phyloP scores from a whole-genome alignment of 2,888 invertebrate genomes.

The Diarsia dahlii region DNA sequence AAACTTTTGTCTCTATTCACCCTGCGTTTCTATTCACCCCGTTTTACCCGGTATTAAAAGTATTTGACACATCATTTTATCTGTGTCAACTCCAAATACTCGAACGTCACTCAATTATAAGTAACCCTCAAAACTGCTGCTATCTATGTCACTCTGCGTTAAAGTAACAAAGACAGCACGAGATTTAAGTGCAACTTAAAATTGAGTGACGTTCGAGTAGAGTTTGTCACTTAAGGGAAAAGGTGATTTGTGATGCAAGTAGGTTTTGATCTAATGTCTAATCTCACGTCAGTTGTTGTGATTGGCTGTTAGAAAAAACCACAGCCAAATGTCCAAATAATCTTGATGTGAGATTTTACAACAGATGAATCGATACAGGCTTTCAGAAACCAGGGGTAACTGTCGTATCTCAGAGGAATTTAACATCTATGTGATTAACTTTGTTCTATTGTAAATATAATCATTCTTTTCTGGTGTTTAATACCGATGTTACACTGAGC shows the following conservation, averaged over 20 bases:
- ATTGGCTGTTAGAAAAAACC: background rate
- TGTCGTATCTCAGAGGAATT: slow-evolving; percentile 71
- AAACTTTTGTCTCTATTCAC: no score
- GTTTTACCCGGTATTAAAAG: background rate
- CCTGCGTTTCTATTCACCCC: no score
- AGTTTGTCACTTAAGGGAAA: background rate
- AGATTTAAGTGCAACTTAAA: no score
- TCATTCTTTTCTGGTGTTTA: slow-evolving; percentile 36
- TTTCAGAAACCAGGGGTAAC: slow-evolving; percentile 38
- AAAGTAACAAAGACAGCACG: no score
- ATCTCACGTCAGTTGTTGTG: background rate
- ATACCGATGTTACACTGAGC: slow-evolving; percentile 37
- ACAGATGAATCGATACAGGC: slow-evolving; percentile 17
- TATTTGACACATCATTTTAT: slow-evolving; percentile 3
- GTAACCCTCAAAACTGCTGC: no score
- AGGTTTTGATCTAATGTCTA: no score
- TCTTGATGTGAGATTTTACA: slow-evolving; percentile 7
- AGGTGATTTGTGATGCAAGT: background rate
- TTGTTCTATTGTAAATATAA: slow-evolving; percentile 57
- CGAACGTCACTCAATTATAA: no score
- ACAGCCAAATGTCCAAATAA: background rate
- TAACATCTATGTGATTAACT: slow-evolving; percentile 49
- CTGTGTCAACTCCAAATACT: background rate
- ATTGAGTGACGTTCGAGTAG: no score
- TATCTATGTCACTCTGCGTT: no score